Percentiles rank a stretch among this genome's conserved stretches.
These are phyloP conservation scores for Acanthopleura granulata DNA, from an alignment of 2,888 invertebrate species.

Conservation along the genomic window DNA sequence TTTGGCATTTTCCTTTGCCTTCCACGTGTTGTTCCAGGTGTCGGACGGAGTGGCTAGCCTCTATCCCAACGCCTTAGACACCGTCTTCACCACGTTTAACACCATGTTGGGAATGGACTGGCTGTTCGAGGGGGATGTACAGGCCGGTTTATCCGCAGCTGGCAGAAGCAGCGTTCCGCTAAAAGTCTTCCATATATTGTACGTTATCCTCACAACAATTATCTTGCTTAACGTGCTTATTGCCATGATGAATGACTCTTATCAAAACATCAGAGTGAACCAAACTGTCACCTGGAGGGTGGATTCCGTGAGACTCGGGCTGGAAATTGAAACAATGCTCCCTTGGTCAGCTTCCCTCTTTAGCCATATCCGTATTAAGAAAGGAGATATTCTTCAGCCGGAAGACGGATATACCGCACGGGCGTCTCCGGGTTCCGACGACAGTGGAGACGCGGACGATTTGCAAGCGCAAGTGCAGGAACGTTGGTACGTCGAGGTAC, in stretches of 20 bases:
- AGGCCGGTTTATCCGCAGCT: constrained; percentile 36
- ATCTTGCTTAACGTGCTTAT: constrained; percentile 60
- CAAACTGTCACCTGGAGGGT: constrained; percentile 62
- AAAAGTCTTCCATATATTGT: constrained; percentile 58
- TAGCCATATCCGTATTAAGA: constrained; percentile 30
- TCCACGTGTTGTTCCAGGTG: constrained; percentile 59
- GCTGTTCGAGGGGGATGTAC: constrained; percentile 50
- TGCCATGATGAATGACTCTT: constrained; percentile 65
- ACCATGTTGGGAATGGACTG: constrained; percentile 66
- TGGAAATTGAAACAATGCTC: constrained; percentile 53
- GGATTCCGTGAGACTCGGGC: constrained; percentile 60
- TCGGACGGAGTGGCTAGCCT: constrained; percentile 35
- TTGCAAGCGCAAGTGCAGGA: not conserved
- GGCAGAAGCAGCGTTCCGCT: constrained; percentile 42
- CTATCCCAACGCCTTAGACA: constrained; percentile 47
- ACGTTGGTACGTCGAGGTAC: not conserved
- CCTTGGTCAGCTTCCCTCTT: constrained; percentile 37
- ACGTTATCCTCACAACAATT: constrained; percentile 59
- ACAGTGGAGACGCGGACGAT: not conserved
- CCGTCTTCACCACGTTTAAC: constrained; percentile 63
- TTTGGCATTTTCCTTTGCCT: constrained; percentile 62
- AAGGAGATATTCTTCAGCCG: constrained; percentile 8
- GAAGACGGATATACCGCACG: not conserved
- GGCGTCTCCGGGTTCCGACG: not conserved
- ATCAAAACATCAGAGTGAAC: constrained; percentile 47